phyloP scores from a whole-genome alignment of 2,113 vertebrate species.

The Gnathonemus longibarbis region DNA sequence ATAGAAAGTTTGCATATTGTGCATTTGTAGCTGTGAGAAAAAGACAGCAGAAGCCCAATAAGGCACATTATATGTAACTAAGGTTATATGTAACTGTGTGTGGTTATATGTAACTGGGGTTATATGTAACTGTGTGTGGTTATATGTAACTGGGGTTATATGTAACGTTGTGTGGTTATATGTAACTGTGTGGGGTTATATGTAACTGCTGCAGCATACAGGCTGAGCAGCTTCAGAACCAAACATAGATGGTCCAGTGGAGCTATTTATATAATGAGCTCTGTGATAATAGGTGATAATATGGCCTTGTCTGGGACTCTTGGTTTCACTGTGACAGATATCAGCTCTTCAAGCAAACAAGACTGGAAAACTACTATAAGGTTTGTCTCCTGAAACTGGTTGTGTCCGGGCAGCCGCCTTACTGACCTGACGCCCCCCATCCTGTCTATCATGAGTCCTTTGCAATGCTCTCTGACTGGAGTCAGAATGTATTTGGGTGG shows the following conservation, averaged over 20 bases:
- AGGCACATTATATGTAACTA: neutral
- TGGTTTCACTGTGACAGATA: neutral
- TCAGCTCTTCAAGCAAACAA: neutral
- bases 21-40: neutral
- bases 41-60: neutral
- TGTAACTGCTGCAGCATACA: neutral
- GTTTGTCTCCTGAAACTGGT: neutral
- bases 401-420: neutral
- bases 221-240: neutral
- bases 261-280: neutral
- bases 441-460: neutral
- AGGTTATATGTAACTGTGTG: no score
- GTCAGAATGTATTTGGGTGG: neutral
- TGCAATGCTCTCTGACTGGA: neutral
- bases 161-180: no score
- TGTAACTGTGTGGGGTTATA: no score
- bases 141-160: no score
- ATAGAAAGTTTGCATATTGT: neutral
- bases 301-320: neutral
- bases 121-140: neutral
- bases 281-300: slow-evolving; percentile 2
- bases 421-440: neutral
- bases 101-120: no score
- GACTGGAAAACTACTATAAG: neutral
- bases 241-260: neutral